Conservation (phyloP, 2,797 vertebrate species). For the Phataginus tetradactyla region DNA sequence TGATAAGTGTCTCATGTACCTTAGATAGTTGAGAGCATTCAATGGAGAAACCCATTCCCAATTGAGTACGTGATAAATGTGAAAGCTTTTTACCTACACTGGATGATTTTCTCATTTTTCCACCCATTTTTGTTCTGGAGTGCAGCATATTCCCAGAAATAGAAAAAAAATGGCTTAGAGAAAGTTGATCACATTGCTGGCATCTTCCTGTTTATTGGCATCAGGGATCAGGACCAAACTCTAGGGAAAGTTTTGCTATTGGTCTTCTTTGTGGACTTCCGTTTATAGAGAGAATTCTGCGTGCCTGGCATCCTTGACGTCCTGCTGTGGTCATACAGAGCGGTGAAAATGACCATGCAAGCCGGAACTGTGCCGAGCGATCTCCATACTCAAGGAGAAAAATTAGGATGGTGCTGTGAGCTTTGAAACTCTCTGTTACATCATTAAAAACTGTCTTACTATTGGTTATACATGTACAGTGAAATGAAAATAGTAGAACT, state of each 20-base stretch:
- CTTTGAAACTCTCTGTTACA: background rate
- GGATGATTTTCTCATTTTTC: slow-evolving; percentile 21
- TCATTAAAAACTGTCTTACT: background rate
- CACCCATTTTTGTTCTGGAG: background rate
- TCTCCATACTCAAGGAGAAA: background rate
- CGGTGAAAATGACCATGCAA: background rate
- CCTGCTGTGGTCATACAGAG: background rate
- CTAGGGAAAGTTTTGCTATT: slow-evolving; percentile 8
- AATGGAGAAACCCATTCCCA: background rate
- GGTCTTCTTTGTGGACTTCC: background rate
- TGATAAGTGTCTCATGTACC: background rate
- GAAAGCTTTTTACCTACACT: background rate
- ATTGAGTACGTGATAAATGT: background rate
- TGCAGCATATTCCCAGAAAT: background rate
- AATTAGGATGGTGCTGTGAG: background rate
- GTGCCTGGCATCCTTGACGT: background rate
- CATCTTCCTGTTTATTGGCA: background rate
- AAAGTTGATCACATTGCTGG: slow-evolving; percentile 10
- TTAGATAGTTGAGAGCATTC: background rate
- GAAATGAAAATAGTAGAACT: slow-evolving; percentile 16
- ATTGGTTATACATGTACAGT: background rate
- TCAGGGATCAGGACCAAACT: slow-evolving; percentile 8
- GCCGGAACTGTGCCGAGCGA: background rate
- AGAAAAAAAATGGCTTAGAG: background rate
- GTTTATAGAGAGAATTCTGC: background rate